Evolutionary conservation across 2,797 vertebrate species (phyloP).

Genomic region (Acrossocheilus wenchowensis): DNA sequence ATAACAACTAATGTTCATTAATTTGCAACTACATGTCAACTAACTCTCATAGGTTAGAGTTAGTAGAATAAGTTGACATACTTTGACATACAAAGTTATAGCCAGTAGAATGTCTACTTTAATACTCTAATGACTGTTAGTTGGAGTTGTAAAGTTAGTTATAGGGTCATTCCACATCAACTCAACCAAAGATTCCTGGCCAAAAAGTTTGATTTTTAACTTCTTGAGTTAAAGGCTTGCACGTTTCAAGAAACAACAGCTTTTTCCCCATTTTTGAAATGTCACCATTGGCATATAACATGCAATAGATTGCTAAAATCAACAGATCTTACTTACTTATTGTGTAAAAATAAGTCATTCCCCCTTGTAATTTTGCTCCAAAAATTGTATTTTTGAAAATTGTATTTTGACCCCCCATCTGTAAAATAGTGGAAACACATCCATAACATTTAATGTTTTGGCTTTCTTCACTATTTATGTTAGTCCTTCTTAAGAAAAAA

Average conservation of each 20-base stretch:
- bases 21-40: not conserved
- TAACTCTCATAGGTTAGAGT: not conserved
- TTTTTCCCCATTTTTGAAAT: not conserved
- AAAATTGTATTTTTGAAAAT: not conserved
- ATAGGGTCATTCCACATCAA: not conserved
- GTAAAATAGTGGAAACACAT: not conserved
- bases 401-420: not conserved
- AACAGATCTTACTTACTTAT: not conserved
- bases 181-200: not conserved
- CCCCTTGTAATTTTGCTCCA: not conserved
- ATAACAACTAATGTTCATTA: not conserved
- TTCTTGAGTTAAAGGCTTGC: not conserved
- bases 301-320: not conserved
- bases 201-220: not conserved
- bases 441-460: not conserved
- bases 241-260: not conserved
- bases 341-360: not conserved
- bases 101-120: not conserved
- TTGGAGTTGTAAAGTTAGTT: not conserved
- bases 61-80: not conserved
- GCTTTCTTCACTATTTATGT: not conserved
- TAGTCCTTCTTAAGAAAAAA: not conserved
- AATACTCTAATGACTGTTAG: not conserved
- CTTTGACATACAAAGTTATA: not conserved
- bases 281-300: not conserved